phyloP scores from a whole-genome alignment of 1,140 invertebrate genomes.

The Paralvinella palmiformis region DNA sequence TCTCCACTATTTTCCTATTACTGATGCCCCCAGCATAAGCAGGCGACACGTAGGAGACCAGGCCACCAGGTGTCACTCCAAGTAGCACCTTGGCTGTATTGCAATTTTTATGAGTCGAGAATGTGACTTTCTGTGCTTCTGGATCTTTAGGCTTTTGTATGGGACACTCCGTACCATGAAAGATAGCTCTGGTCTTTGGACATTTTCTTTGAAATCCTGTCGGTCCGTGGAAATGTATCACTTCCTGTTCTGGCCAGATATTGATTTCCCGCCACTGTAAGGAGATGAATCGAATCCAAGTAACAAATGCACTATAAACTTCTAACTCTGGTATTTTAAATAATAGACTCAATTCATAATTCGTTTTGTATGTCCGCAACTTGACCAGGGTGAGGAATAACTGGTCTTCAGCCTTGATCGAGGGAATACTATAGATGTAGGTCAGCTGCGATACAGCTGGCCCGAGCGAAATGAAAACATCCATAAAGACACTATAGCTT shows the following conservation, averaged over 20 bases:
- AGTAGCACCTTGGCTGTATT: constrained; percentile 25
- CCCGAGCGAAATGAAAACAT: not conserved
- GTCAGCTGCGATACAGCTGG: not conserved
- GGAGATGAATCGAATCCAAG: constrained; percentile 5
- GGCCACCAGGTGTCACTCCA: constrained; percentile 15
- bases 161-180: constrained; percentile 24
- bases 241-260: not conserved
- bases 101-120: constrained; percentile 24
- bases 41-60: constrained; percentile 15
- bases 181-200: constrained; percentile 19
- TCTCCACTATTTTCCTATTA: constrained; percentile 23
- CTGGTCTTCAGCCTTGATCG: not conserved
- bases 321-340: not conserved
- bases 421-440: not conserved
- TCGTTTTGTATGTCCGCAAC: constrained; percentile 3
- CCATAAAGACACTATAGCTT: not conserved
- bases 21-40: constrained; percentile 15
- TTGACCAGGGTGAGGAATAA: constrained; percentile 2
- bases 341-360: not conserved
- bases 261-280: constrained; percentile 2
- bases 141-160: constrained; percentile 16
- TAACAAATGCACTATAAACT: constrained; percentile 1
- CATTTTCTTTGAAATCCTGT: constrained; percentile 14
- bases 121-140: constrained; percentile 17
- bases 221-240: not conserved